phyloP scores from a whole-genome alignment of 1,140 invertebrate genomes.

The Neotoxoptera formosana region DNA sequence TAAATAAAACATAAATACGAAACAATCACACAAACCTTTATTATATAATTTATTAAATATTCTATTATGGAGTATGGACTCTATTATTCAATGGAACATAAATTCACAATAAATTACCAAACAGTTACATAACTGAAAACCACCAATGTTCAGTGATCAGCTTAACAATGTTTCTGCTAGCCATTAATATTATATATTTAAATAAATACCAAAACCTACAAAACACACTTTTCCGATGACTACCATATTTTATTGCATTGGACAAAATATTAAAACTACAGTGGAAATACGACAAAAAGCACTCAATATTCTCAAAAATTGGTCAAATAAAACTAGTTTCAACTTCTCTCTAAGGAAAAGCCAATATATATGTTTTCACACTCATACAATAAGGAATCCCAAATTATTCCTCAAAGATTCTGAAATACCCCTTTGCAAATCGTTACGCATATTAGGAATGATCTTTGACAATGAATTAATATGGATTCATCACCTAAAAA shows the following conservation, averaged over 20 bases:
- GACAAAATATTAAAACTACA: not conserved
- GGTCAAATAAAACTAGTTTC: not conserved
- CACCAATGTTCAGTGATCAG: too few species aligned
- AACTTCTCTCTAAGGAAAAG: not conserved
- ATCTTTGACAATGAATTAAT: conserved; percentile 6
- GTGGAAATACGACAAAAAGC: not conserved
- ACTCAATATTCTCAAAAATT: not conserved
- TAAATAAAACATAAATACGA: too few species aligned
- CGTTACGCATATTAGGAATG: not conserved
- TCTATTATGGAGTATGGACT: too few species aligned
- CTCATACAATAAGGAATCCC: not conserved
- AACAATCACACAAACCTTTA: too few species aligned
- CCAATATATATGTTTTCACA: not conserved
- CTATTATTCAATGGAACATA: too few species aligned
- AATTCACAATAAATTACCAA: too few species aligned
- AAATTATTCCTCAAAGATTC: not conserved
- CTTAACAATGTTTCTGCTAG: too few species aligned
- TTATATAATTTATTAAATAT: too few species aligned
- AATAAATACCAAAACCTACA: too few species aligned
- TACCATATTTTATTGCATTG: not conserved
- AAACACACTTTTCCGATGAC: too few species aligned
- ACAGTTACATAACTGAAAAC: too few species aligned
- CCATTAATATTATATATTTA: too few species aligned
- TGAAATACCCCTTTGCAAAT: not conserved
- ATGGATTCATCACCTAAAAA: not conserved